These are phyloP conservation scores for Brassicogethes aeneus DNA, from an alignment of 2,888 invertebrate species.

Conservation along the genomic window DNA sequence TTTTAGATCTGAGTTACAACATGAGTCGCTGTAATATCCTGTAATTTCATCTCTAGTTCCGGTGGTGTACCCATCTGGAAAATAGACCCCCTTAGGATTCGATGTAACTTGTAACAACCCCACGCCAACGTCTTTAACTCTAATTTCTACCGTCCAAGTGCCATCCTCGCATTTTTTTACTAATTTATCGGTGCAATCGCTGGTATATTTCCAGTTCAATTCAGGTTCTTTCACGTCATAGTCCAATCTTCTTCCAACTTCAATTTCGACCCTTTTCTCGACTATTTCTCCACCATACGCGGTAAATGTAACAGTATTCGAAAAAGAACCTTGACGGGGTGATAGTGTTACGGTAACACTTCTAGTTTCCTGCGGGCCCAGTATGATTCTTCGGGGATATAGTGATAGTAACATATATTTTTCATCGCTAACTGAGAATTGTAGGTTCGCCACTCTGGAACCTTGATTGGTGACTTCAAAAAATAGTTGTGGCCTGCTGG, in stretches of 20 bases:
- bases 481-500: slow-evolving; percentile 41
- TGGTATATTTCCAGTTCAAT: slow-evolving; percentile 35
- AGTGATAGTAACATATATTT: slow-evolving; percentile 49
- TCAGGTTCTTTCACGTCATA: slow-evolving; percentile 27
- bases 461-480: slow-evolving; percentile 67
- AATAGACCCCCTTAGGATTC: slow-evolving; percentile 51
- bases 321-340: slow-evolving; percentile 37
- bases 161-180: slow-evolving; percentile 52
- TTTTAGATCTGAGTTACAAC: slow-evolving; percentile 60
- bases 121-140: slow-evolving; percentile 53
- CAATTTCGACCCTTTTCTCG: slow-evolving; percentile 39
- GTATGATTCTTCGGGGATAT: slow-evolving; percentile 38
- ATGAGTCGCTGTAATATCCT: slow-evolving; percentile 61
- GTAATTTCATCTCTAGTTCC: slow-evolving; percentile 58
- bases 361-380: slow-evolving; percentile 46
- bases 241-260: slow-evolving; percentile 29
- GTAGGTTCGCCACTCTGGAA: slow-evolving; percentile 46
- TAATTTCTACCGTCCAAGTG: slow-evolving; percentile 61
- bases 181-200: slow-evolving; percentile 37
- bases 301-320: slow-evolving; percentile 55
- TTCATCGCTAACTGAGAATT: slow-evolving; percentile 53
- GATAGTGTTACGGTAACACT: slow-evolving; percentile 42
- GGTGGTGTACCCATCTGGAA: slow-evolving; percentile 54
- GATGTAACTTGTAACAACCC: slow-evolving; percentile 53
- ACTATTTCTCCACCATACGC: slow-evolving; percentile 40